Conservation (phyloP, 2,888 invertebrate genomes). For the Andrena haemorrhoa region DNA sequence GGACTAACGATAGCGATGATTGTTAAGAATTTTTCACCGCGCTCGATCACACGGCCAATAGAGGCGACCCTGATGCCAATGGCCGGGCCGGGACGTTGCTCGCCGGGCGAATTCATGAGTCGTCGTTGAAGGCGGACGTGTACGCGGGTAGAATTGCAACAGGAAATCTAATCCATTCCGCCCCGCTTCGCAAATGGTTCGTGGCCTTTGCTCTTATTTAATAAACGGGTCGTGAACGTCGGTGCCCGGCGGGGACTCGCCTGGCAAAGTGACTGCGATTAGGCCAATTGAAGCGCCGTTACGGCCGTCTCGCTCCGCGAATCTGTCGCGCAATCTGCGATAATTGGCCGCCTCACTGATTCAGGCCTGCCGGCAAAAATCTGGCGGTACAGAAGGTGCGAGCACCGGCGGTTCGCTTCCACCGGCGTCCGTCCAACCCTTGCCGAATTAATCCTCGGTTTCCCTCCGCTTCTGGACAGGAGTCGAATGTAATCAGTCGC, state of each 20-base stretch:
- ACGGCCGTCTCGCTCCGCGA: conserved; percentile 58
- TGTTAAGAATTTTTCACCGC: conserved; percentile 7
- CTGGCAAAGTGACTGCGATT: conserved; percentile 68
- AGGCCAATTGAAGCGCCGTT: conserved; percentile 65
- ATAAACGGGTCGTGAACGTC: conserved; percentile 67
- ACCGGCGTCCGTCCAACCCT: not conserved
- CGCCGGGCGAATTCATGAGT: conserved; percentile 48
- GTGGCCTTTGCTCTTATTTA: conserved; percentile 72
- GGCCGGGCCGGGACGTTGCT: conserved; percentile 37
- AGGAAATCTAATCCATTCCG: conserved; percentile 69
- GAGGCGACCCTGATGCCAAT: conserved; percentile 26
- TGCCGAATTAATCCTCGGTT: not conserved
- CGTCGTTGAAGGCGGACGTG: conserved; percentile 54
- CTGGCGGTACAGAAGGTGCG: not conserved
- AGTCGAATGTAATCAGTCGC: not conserved
- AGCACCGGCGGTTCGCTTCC: not conserved
- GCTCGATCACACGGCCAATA: conserved; percentile 29
- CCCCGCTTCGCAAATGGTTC: conserved; percentile 67
- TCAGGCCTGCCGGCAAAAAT: conserved; percentile 17
- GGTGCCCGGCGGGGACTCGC: conserved; percentile 52
- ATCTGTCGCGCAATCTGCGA: conserved; percentile 47
- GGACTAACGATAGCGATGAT: not conserved
- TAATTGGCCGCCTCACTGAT: conserved; percentile 52
- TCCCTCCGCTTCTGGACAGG: not conserved
- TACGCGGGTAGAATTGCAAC: conserved; percentile 54